Evolutionary conservation across 2,113 vertebrate genomes (phyloP), one percentile per base, ranked within the genome.

Genomic region (Corythaixoides concolor): DNA sequence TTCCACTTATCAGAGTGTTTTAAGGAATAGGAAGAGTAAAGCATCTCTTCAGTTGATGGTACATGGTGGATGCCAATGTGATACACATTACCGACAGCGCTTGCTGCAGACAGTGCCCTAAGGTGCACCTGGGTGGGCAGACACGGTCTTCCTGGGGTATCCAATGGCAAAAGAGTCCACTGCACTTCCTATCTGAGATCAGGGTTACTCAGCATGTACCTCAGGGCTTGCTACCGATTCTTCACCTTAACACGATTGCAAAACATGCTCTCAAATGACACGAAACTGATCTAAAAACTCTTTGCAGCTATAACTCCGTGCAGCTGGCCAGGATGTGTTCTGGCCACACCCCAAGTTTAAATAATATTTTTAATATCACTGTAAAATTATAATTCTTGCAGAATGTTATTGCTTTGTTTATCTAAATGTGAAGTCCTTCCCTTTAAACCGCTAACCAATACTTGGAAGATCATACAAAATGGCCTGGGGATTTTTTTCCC

Each of bases 41-140:
- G 8, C 10, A 12, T 14, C 27, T 45, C 45, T 74, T 70, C 68
- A 75, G 18, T 4, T 58, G 35, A 23, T 49, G 3, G 2, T 21
- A 35, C 12, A 5, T 39, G 33, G 9, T 72, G 30, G n/a, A 45
- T 41, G 26, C 24, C 50, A 66, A 20, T 12, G 47, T 19, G 8
- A 50, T 30, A 16, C 20, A 28, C 45, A 1, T 45, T 62, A 37
- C 6, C 3, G 1, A 64, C 15, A 64, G 21, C 1, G 0, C 22
- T 80, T 19, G 37, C 32, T 59, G 30, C 50, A 59, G 41, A 21
- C 18, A 68, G 62, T 39, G 33, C 35, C 45, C 17, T 75, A 22
- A 68, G 37, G 28, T 72, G 66, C 0, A 0, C 33, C 17, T 55
- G 59, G 11, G 49, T 68, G 33, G 6, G 6, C n/a, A 86, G 39